Evolutionary conservation across 2,113 vertebrate genomes (phyloP), one percentile per base, ranked within the genome.

Genomic region (Cyanoderma ruficeps): DNA sequence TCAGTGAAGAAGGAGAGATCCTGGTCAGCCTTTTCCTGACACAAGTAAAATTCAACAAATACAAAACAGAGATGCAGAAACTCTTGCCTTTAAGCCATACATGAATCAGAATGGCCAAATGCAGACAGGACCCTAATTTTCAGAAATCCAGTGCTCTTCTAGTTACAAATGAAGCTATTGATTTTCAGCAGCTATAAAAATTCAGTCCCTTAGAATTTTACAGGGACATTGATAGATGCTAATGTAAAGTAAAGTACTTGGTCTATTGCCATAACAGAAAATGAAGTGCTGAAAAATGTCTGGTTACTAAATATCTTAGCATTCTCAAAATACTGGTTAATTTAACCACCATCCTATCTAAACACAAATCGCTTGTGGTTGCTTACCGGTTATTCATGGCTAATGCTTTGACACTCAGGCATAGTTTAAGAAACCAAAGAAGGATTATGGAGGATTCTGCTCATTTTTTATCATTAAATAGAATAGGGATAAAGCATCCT

Each of bases 171-270:
- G 9, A 93, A 93, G 6, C 11, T 72, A 77, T 23, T 61, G 55
- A 83, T 88, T 83, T 92, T 88, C 67, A 77, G 25, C 42, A 90
- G 23, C 63, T 94, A 25, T 83, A 68, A 86, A 90, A 85, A 69
- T 72, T 41, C 56, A 77, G 46, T 81, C 33, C 37, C n/a, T 55
- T 88, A 42, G 47, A 92, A 90, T 83, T 92, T 94, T 93, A 80
- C 52, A 42, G 39, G 18, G 42, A 10, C 53, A 49, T 50, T 83
- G 85, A 87, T 70, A 28, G 63, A 83, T 70, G 21, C 52, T 92
- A 81, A 76, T 86, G 42, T 50, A 92, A 92, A 69, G 23, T 20
- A 86, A 67, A 87, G 15, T 69, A 49, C 37, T 68, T 71, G n/a
- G 46, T 90, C 50, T 77, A 33, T 83, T 86, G 74, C 53, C 42